Percentiles rank a stretch among this genome's conserved stretches.
These are phyloP conservation scores for Aldrovandia affinis DNA, from an alignment of 2,797 vertebrate species.

Conservation along the genomic window DNA sequence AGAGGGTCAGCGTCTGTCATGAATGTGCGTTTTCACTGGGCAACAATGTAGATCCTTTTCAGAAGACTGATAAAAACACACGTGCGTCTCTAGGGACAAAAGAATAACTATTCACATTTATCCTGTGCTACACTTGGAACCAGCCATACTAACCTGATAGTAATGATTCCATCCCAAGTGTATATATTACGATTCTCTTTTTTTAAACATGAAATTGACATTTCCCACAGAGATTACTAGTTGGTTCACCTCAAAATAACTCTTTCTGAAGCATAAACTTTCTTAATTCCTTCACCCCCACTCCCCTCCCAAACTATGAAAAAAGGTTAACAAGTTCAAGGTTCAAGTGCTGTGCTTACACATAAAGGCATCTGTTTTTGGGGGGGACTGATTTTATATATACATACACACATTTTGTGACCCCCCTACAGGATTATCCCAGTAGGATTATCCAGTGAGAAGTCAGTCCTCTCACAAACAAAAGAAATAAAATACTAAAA, in stretches of 20 bases:
- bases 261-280: no score
- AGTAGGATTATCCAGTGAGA: background rate
- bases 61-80: background rate
- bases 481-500: background rate
- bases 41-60: conserved; percentile 13
- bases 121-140: background rate
- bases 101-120: background rate
- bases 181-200: no score
- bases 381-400: background rate
- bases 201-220: no score
- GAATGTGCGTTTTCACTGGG: conserved; percentile 22
- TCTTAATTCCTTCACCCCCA: no score
- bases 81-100: background rate
- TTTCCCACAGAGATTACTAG: no score
- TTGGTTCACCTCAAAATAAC: no score
- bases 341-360: no score
- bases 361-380: no score
- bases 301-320: no score
- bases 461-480: background rate
- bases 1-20: conserved; percentile 11
- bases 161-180: background rate
- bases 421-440: background rate
- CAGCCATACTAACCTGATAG: background rate
- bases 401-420: background rate
- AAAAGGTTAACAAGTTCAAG: no score